Percentiles rank a stretch among this genome's conserved stretches.
phyloP scores from a whole-genome alignment of 2,113 vertebrate species.

The Paratilapia polleni region DNA sequence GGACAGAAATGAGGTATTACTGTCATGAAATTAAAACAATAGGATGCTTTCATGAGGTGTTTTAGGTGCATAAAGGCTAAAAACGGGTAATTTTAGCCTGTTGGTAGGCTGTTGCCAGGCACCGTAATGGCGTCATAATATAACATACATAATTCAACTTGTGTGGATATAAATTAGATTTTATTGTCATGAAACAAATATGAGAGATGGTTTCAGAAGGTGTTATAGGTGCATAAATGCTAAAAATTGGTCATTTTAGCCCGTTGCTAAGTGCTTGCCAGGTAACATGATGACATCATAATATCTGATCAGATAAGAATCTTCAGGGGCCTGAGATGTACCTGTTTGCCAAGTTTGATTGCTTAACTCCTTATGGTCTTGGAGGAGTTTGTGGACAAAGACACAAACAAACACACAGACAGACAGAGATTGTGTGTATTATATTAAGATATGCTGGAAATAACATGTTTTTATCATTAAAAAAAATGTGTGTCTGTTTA shows the following conservation, averaged over 20 bases:
- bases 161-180: background rate
- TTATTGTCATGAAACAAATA: background rate
- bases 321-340: background rate
- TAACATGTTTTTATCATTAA: background rate
- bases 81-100: too few species aligned
- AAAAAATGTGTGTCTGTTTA: background rate
- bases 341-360: background rate
- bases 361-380: background rate
- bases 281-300: background rate
- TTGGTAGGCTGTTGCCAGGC: too few species aligned
- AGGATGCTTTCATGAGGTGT: too few species aligned
- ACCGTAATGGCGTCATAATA: too few species aligned
- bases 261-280: background rate
- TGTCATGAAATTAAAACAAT: too few species aligned
- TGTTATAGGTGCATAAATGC: background rate
- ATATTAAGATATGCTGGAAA: too few species aligned
- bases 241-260: background rate
- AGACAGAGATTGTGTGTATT: background rate
- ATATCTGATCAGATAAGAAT: background rate
- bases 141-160: too few species aligned
- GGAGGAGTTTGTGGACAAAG: background rate
- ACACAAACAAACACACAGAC: background rate
- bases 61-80: too few species aligned
- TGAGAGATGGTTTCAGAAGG: accelerated
- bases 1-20: background rate